Base-by-base conservation (phyloP, 2,888 invertebrate species). In the Hirtodrosophila alboralis region DNA sequence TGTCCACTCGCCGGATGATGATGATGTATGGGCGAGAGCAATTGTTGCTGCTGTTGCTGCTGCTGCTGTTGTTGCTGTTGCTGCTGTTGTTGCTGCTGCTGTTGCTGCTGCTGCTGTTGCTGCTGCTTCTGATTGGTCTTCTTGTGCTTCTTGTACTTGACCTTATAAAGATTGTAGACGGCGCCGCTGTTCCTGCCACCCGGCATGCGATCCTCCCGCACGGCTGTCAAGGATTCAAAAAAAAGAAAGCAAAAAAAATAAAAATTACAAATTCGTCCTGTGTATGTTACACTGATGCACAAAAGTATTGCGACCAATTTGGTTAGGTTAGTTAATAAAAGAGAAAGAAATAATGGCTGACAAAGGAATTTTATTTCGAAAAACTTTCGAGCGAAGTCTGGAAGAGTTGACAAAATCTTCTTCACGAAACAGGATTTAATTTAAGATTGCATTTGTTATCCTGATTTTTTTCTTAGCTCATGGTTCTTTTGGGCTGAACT, bases 201-300 rank as follows among this genome's bases (percentile, higher is more conserved):
- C n/a, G 99, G 99, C 98, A 99, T 99, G 86, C 99, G 93, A 91
- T 99, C 99, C 91, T 99, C 99, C 86, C 99, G 94, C 63, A 99
- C 99, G 88, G 99, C 99, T 97, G 37, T 1, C 52, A 41, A 28
- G 27, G 33, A 53, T 41, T n/a, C n/a, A n/a, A n/a, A n/a, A n/a
- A 30, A 38, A 7, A 43, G 3, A 21, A 16, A 21, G 8, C 7
- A 40, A 5, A 43, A 1, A 12, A 6, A 7, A 41, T 16, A 26
- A 21, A n/a, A n/a, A 14, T 18, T 1, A 18, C 5, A 49, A 6
- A 48, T 43, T 48, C 38, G 31, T 4, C 2, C 30, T 34, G 12
- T 27, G 18, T 18, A 4, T 18, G 18, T 26, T 13, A 26, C 47
- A 47, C 43, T 40, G 13, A 8, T 6, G 9, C 6, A 37, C 4